Base-by-base conservation (phyloP, 2,113 vertebrate genomes). In the Poicephalus meyeri region DNA sequence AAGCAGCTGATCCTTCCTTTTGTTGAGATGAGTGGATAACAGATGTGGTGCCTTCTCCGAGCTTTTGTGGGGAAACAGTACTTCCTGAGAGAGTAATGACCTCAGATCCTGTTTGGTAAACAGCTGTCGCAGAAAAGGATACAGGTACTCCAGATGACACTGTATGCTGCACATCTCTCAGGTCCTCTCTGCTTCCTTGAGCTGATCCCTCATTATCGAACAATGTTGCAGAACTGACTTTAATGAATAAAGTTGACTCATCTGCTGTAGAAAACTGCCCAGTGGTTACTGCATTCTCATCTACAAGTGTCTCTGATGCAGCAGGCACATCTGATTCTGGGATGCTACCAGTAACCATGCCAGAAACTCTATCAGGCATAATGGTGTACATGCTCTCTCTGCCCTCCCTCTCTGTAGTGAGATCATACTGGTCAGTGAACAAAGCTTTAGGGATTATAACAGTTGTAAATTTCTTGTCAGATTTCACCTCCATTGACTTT, bases 401-500 rank as follows among this genome's bases (percentile, higher is more conserved):
- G 66, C 74, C 87, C 61, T 95, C 96, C 88, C 96, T 65, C 90
- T 95, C 88, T 71, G 66, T 42, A 10, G 93, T 80, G 63, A 96
- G 52, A 73, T 82, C 92, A 68, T 96, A 78, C 52, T 14, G 92
- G 68, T 50, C 81, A 26, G 88, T 88, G 50, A 95, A 84, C 33
- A 89, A 73, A 76, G 79, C 61, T 71, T 97, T 95, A 82, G 98
- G 94, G 81, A 95, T 60, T 52, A 97, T 60, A 88, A 97, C 77
- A 80, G 97, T 97, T 66, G 94, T 86, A 46, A 97, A 28, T 72
- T 97, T 93, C 87, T 91, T 82, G 35, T 97, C 98, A 84, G 96
- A 97, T 97, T 97, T 97, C 3, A 85, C 97, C 97, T 98, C 98
- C 88, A 96, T 72, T 44, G 95, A 91, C 47, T 92, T 95, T 91